A percentile compares a stretch with the other conserved stretches of the same genome.
Evolutionary conservation across 2,113 vertebrate genomes (phyloP).

Genomic region (Sterna hirundo): DNA sequence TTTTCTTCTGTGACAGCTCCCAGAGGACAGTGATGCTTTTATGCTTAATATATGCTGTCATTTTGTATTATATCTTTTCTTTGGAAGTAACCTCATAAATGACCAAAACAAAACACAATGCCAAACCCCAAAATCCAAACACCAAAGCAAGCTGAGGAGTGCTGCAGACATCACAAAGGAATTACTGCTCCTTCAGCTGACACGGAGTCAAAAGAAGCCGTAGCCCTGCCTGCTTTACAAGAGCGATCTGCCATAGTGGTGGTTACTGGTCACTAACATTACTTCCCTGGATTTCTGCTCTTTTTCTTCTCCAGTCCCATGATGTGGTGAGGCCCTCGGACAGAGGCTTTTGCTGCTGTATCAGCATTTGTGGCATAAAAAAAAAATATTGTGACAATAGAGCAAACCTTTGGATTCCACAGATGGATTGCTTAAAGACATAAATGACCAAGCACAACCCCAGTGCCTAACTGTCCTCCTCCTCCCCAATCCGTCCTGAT

Average conservation of each 20-base stretch:
- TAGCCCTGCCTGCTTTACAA: neutral
- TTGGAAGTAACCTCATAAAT: constrained; percentile 39
- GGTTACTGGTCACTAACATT: constrained; percentile 38
- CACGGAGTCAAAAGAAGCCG: neutral
- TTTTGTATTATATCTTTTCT: constrained; percentile 42
- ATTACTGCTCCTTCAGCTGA: neutral
- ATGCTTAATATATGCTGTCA: constrained; percentile 21
- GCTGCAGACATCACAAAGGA: neutral
- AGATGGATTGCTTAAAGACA: neutral
- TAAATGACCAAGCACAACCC: neutral
- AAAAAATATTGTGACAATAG: neutral
- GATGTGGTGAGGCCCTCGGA: constrained; percentile 38
- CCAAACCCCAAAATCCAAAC: constrained; percentile 28
- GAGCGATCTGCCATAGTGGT: neutral
- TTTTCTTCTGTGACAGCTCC: neutral
- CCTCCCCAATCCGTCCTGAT: neutral
- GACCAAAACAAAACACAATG: constrained; percentile 26
- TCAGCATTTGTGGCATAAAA: constrained; percentile 59
- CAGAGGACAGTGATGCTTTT: constrained; percentile 19
- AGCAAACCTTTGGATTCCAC: constrained; percentile 9
- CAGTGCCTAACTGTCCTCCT: neutral
- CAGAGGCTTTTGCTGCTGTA: constrained; percentile 44
- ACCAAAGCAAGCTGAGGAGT: neutral
- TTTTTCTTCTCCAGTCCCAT: neutral
- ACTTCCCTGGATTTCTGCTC: neutral